Base-by-base conservation (phyloP, 1,140 invertebrate species). In the Sarcophaga peregrina region DNA sequence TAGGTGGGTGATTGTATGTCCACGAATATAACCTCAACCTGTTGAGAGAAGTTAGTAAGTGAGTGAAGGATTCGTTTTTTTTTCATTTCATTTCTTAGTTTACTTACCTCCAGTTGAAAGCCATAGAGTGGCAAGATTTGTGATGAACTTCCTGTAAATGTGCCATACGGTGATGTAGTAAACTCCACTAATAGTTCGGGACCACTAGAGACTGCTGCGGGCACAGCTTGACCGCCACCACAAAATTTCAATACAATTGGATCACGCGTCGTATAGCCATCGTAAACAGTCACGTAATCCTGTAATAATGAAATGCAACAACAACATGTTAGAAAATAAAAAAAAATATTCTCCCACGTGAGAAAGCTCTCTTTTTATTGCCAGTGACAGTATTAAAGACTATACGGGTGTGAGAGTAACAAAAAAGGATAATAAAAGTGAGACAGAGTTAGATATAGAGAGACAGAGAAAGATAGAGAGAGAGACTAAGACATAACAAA, bases 221-320 rank as follows among this genome's bases (percentile, higher is more conserved):
- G 96, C 47, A 97, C 94, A 0, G 95, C 92, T 85, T 95, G 94
- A 54, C 96, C 96, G 52, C 95, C 95, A 3, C 96, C 96, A 87
- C 97, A 98, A 90, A 98, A 97, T 91, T 96, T 96, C 83, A 97
- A 91, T 84, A 98, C 94, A 83, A 97, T 94, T 7, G 96, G 96
- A 90, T 97, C 96, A 85, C 96, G 92, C 8, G 96, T 97, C 81
- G 95, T 97, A 86, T 96, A 96, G 54, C 97, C 96, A 87, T 97
- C 96, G 91, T 97, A 97, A 50, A 98, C 94, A 7, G 96, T 96
- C 81, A 97, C 95, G 91, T 96, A 96, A 90, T 97, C 96, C 90
- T 96, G 88, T 81, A 86, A 85, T 52, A 74, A 62, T 58, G 62
- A 72, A 82, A 81, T 62, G 45, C 17, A 37, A 81, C 52, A 81